Percentiles rank a stretch among this genome's conserved stretches.
These are phyloP conservation scores for Rhinella marina DNA, from an alignment of 2,797 vertebrate genomes.

Conservation along the genomic window DNA sequence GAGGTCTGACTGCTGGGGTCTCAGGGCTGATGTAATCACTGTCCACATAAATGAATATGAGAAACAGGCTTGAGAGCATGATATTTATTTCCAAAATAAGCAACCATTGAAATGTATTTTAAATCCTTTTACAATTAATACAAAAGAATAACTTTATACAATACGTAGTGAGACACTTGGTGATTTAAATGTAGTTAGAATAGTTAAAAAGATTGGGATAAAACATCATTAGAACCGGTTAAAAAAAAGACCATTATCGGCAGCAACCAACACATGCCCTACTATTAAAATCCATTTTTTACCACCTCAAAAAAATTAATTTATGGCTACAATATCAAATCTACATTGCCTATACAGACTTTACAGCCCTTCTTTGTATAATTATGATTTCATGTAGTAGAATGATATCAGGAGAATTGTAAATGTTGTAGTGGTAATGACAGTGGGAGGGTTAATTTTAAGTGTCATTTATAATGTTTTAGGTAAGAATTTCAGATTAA, in stretches of 20 bases:
- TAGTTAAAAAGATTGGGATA: neutral
- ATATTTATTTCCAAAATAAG: neutral
- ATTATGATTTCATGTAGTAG: neutral
- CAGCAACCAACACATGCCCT: neutral
- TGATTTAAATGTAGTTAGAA: neutral
- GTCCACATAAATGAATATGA: too few species aligned
- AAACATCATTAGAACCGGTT: neutral
- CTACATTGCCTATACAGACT: neutral
- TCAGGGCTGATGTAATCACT: too few species aligned
- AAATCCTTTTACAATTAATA: slow-evolving; percentile 8
- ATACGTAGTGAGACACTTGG: neutral
- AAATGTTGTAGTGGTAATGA: too few species aligned
- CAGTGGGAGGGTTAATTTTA: neutral
- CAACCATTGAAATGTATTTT: neutral
- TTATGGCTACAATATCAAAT: neutral
- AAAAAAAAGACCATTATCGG: neutral
- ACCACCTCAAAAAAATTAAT: neutral
- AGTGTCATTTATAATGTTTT: neutral
- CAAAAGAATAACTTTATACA: neutral
- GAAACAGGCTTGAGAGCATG: neutral
- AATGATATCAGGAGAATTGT: neutral
- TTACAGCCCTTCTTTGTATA: neutral
- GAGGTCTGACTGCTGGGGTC: too few species aligned
- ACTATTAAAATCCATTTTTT: too few species aligned
- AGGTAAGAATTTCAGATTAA: neutral